Evolutionary conservation across 35 echinoderm and acorn worm species (phyloP).

Genomic region (Ophiothrix spiculata): DNA sequence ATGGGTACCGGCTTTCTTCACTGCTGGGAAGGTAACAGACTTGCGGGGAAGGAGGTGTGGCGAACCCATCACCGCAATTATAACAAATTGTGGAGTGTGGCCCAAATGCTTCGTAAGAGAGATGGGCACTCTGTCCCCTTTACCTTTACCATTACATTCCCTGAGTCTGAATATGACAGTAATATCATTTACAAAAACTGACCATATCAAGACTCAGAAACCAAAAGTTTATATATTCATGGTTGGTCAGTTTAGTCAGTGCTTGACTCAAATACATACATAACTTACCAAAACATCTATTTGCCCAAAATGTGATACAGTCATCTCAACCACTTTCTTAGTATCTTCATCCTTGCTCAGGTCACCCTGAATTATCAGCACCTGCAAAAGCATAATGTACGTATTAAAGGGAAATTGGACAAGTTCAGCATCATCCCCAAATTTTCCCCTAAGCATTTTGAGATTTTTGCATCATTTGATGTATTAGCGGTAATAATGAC

Average conservation of each 20-base stretch:
- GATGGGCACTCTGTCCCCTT: too few relatives aligned
- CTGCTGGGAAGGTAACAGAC: too few relatives aligned
- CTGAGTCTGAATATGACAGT: neutral
- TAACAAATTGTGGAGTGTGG: too few relatives aligned
- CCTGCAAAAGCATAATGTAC: conserved; percentile 39
- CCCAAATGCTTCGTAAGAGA: too few relatives aligned
- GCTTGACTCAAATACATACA: neutral
- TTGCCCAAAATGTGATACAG: conserved; percentile 41
- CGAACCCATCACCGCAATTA: too few relatives aligned
- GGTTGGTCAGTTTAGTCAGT: neutral
- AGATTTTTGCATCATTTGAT: too few relatives aligned
- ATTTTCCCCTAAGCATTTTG: too few relatives aligned
- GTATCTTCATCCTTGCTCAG: conserved; percentile 45
- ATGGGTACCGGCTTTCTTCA: too few relatives aligned
- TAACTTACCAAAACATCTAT: conserved; percentile 64
- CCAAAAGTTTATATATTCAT: neutral
- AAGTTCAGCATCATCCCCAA: too few relatives aligned
- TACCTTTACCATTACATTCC: neutral
- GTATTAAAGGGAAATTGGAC: too few relatives aligned
- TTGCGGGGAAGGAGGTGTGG: too few relatives aligned
- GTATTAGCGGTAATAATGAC: too few relatives aligned
- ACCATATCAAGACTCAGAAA: neutral
- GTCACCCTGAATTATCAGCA: conserved; percentile 49
- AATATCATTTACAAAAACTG: neutral
- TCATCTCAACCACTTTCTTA: conserved; percentile 45